Evolutionary conservation across 2,113 vertebrate species (phyloP).

Genomic region (Cynocephalus volans): DNA sequence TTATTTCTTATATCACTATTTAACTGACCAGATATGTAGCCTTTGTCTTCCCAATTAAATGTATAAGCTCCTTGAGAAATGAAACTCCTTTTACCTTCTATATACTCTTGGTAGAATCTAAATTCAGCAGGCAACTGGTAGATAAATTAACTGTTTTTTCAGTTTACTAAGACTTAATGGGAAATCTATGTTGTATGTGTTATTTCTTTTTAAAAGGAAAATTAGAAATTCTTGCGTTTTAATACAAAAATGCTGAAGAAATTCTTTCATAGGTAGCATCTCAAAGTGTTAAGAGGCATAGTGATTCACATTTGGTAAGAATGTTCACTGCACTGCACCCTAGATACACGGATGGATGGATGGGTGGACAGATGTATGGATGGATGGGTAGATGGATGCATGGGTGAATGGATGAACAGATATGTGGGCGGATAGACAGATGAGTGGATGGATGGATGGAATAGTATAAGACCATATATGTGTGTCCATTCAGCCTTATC

Average conservation of each 20-base stretch:
- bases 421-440: too few relatives aligned
- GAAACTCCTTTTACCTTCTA: conserved; percentile 14
- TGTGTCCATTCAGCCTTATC: not conserved
- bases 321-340: not conserved
- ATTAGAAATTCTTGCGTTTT: conserved; percentile 46
- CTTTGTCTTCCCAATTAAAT: conserved; percentile 33
- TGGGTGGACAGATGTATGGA: not conserved
- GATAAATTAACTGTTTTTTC: conserved; percentile 36
- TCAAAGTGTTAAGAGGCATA: not conserved
- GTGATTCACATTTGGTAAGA: not conserved
- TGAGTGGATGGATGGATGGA: not conserved
- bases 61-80: not conserved
- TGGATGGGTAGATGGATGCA: too few relatives aligned
- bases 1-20: conserved; percentile 27
- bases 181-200: conserved; percentile 25
- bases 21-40: conserved; percentile 36
- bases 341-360: not conserved
- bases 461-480: not conserved
- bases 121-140: conserved; percentile 27
- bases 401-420: not conserved
- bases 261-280: conserved; percentile 3
- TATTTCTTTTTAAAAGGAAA: conserved; percentile 54
- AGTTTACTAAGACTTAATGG: not conserved
- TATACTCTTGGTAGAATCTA: conserved; percentile 31
- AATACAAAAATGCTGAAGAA: not conserved